phyloP scores from a whole-genome alignment of 2,888 invertebrate species.

The Aphelenchoides bicaudatus region DNA sequence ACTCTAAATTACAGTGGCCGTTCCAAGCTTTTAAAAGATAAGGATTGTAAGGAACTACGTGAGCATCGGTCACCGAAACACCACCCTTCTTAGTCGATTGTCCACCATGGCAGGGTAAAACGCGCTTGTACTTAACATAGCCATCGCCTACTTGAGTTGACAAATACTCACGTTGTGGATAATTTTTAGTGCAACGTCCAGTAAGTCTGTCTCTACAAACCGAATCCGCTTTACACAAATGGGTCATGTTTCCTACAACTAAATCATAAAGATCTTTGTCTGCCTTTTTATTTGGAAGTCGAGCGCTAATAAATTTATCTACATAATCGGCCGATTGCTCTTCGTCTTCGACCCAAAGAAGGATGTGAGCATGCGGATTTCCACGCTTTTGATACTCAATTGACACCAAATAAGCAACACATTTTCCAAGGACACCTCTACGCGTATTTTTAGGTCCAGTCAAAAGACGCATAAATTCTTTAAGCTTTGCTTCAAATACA shows the following conservation, averaged over 20 bases:
- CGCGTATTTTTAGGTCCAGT: not conserved
- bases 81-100: not conserved
- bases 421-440: not conserved
- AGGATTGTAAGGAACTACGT: conserved; percentile 21
- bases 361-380: conserved; percentile 10
- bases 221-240: not conserved
- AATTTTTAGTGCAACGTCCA: not conserved
- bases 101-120: not conserved
- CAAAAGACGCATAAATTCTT: conserved; percentile 1
- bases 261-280: not conserved
- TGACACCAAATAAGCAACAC: not conserved
- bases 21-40: not conserved
- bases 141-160: conserved; percentile 5
- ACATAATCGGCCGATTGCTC: not conserved
- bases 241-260: not conserved
- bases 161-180: not conserved
- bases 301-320: not conserved
- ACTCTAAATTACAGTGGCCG: conserved; percentile 6
- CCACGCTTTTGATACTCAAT: conserved; percentile 17
- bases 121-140: not conserved
- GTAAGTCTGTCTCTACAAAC: not conserved
- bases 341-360: not conserved
- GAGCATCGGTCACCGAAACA: not conserved
- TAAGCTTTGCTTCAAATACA: conserved; percentile 10
- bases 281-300: not conserved